These are phyloP conservation scores for Xiphorhynchus elegans DNA, from an alignment of 2,113 vertebrate species.

Conservation along the genomic window DNA sequence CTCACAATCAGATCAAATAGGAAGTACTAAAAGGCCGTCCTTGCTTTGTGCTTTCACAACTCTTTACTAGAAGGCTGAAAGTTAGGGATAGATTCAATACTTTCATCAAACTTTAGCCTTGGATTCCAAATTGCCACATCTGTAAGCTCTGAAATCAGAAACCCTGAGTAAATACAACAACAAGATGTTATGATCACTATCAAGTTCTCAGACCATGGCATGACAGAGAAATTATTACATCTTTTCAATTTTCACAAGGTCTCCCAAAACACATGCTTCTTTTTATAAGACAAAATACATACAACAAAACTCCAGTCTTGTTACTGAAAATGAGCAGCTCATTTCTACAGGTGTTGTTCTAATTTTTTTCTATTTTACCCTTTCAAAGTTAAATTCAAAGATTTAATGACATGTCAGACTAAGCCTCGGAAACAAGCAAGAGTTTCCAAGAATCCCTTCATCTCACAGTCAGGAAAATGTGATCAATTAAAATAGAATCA, in stretches of 20 bases:
- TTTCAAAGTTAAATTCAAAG: not conserved
- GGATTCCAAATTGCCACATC: not conserved
- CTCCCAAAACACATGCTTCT: not conserved
- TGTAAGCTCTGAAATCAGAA: not conserved
- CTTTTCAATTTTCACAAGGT: not conserved
- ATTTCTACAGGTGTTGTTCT: not conserved
- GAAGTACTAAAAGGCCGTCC: not conserved
- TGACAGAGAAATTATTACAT: not conserved
- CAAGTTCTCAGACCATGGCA: accelerated
- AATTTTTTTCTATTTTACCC: not conserved
- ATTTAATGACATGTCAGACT: not conserved
- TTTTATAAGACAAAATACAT: not conserved
- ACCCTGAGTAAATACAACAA: not conserved
- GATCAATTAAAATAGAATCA: not conserved
- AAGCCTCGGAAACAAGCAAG: not conserved
- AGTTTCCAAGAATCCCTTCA: not conserved
- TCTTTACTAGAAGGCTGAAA: not conserved
- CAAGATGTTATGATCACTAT: not conserved
- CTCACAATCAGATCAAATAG: not conserved
- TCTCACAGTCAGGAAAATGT: not conserved
- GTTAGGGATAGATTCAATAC: not conserved
- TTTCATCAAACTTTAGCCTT: not conserved
- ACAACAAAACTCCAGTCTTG: not conserved
- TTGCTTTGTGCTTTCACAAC: not conserved
- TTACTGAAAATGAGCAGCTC: not conserved